Evolutionary conservation across 2,888 invertebrate species (phyloP).

Genomic region (Cryptocephalus primarius): DNA sequence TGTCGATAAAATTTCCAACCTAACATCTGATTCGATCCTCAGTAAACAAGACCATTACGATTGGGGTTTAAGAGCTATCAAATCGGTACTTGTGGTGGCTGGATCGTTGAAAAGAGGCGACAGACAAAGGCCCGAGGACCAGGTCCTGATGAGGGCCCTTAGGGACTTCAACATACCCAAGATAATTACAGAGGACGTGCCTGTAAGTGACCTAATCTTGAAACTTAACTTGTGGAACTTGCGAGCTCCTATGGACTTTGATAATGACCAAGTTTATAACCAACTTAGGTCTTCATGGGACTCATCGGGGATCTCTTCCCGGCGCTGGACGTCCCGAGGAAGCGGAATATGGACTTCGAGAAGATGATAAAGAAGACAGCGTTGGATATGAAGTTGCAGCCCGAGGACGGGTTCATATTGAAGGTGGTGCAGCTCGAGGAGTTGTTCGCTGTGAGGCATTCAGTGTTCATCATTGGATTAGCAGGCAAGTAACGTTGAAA

Average conservation of each 20-base stretch:
- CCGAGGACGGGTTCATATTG: constrained; percentile 79
- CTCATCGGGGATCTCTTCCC: constrained; percentile 89
- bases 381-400: constrained; percentile 73
- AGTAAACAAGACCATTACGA: constrained; percentile 90
- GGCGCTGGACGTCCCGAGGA: constrained; percentile 82
- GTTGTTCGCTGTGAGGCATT: constrained; percentile 85
- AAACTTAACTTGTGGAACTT: background rate
- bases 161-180: constrained; percentile 92
- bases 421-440: constrained; percentile 89
- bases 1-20: no score
- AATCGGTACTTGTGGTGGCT: constrained; percentile 90
- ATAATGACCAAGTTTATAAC: background rate
- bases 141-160: constrained; percentile 86
- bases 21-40: no score
- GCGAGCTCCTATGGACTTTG: background rate
- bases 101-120: constrained; percentile 79
- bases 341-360: constrained; percentile 77
- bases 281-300: constrained; percentile 66
- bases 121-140: constrained; percentile 72
- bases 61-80: constrained; percentile 92
- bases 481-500: constrained; percentile 49
- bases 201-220: constrained; percentile 33
- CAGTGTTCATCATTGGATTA: constrained; percentile 61
- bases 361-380: constrained; percentile 66
- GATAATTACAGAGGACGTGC: constrained; percentile 84